Evolutionary conservation across 2,797 vertebrate genomes (phyloP), one percentile per base, ranked within the genome.

Genomic region (Schizopygopsis malacanthus): DNA sequence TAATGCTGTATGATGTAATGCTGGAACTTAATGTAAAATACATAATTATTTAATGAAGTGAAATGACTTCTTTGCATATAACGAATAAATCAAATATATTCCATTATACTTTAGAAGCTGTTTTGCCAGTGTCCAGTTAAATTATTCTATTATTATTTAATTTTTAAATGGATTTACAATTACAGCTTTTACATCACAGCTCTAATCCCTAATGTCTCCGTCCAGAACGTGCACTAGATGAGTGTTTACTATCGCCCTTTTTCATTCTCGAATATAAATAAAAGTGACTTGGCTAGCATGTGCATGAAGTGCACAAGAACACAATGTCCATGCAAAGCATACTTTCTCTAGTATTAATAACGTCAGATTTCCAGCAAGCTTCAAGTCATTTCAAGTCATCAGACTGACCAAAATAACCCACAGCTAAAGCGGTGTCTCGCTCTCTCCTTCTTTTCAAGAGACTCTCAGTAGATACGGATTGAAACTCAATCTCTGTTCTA

Each of bases 401-500:
- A 22, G 15, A 20, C 6, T n/a, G 81, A 83, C 71, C 72, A 28
- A 65, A 67, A 84, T 70, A 70, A 79, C 76, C 67, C 79, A 79
- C 16, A 45, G 16, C 63, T 84, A 70, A 77, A 69, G 37, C 50
- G 54, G 16, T 33, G 63, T 45, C 39, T 39, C 75, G 20, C 45
- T 54, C 43, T 72, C 39, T 75, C 43, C 39, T 22, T 63, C 43
- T 39, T 56, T 84, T 84, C 45, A 77, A 25, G 33, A 77, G 47
- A 41, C 73, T 84, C 47, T 69, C 18, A 33, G 39, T n/a, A 54
- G n/a, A 76, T 25, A 63, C 67, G 73, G 10, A 61, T 50, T 85
- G 86, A 81, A 87, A 87, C 70, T 63, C 72, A 78, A 81, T 87
- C 79, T 25, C 54, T 78, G 50, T 12, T 84, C 71, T 79, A 77